phyloP scores from a whole-genome alignment of 1,140 invertebrate species.

The Panonychus citri region DNA sequence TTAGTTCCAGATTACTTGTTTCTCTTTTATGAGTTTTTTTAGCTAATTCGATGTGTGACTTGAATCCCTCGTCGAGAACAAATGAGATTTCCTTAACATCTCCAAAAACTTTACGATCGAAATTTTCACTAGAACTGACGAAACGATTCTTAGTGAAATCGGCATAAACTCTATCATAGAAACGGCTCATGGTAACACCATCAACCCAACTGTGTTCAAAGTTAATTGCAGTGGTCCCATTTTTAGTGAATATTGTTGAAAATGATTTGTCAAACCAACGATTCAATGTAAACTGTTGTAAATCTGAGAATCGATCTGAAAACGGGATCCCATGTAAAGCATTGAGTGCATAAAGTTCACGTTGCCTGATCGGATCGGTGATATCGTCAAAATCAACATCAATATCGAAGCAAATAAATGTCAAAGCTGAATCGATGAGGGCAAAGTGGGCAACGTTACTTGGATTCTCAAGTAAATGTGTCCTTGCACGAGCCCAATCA shows the following conservation, averaged over 20 bases:
- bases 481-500: conserved; percentile 52
- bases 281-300: conserved; percentile 15
- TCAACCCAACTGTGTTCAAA: conserved; percentile 99
- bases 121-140: conserved; percentile 34
- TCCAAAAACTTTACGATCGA: conserved; percentile 22
- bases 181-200: conserved; percentile 79
- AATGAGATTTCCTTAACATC: conserved; percentile 38
- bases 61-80: conserved; percentile 41
- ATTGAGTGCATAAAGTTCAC: conserved; percentile 29
- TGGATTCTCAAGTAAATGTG: conserved; percentile 33
- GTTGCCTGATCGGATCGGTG: conserved; percentile 19
- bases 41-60: conserved; percentile 38
- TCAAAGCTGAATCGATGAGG: conserved; percentile 62
- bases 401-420: conserved; percentile 52
- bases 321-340: conserved; percentile 41
- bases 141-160: conserved; percentile 39
- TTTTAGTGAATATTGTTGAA: conserved; percentile 58
- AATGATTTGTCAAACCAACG: conserved; percentile 97
- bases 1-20: conserved; percentile 41
- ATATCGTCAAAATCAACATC: conserved; percentile 25
- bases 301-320: background rate
- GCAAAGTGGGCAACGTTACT: conserved; percentile 45
- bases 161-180: conserved; percentile 64
- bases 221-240: conserved; percentile 57
- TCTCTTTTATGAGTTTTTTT: conserved; percentile 35